A percentile compares a stretch with the other conserved stretches of the same genome.
Evolutionary conservation across 2,888 invertebrate genomes (phyloP).

Genomic region (Parnassius orleans): DNA sequence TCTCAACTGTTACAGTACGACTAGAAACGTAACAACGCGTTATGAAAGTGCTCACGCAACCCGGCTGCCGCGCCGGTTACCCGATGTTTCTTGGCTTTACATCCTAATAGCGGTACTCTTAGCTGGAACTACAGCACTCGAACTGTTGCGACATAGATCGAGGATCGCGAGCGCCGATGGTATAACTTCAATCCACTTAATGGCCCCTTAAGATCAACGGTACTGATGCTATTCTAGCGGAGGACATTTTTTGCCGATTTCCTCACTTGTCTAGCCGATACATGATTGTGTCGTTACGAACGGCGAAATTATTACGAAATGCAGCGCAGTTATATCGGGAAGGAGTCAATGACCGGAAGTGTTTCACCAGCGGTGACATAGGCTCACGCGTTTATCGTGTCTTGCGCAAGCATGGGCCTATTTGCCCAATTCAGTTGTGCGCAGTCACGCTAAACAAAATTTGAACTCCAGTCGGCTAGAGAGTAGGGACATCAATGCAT

Average conservation of each 20-base stretch:
- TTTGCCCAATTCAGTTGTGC: constrained; percentile 63
- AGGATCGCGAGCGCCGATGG: constrained; percentile 20
- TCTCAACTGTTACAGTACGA: constrained; percentile 72
- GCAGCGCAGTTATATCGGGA: constrained; percentile 65
- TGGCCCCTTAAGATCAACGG: constrained; percentile 57
- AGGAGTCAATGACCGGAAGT: constrained; percentile 81
- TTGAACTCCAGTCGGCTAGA: neutral
- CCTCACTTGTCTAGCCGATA: constrained; percentile 32
- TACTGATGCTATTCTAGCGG: constrained; percentile 37
- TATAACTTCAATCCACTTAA: constrained; percentile 41
- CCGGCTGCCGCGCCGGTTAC: constrained; percentile 47
- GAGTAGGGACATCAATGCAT: neutral
- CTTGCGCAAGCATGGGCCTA: constrained; percentile 67
- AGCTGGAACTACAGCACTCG: constrained; percentile 39
- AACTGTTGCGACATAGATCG: constrained; percentile 37
- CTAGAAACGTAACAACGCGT: constrained; percentile 71
- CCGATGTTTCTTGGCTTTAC: constrained; percentile 57
- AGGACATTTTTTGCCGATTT: constrained; percentile 32
- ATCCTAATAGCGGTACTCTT: constrained; percentile 60
- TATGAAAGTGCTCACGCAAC: constrained; percentile 74
- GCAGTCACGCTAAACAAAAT: constrained; percentile 41
- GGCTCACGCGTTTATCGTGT: constrained; percentile 66
- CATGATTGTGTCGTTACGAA: constrained; percentile 51
- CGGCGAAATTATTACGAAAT: constrained; percentile 69
- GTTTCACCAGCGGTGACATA: constrained; percentile 76